Evolutionary conservation across 35 echinoderm and acorn worm species (phyloP), one percentile per base, ranked within the genome.

Genomic region (Heliocidaris tuberculata): DNA sequence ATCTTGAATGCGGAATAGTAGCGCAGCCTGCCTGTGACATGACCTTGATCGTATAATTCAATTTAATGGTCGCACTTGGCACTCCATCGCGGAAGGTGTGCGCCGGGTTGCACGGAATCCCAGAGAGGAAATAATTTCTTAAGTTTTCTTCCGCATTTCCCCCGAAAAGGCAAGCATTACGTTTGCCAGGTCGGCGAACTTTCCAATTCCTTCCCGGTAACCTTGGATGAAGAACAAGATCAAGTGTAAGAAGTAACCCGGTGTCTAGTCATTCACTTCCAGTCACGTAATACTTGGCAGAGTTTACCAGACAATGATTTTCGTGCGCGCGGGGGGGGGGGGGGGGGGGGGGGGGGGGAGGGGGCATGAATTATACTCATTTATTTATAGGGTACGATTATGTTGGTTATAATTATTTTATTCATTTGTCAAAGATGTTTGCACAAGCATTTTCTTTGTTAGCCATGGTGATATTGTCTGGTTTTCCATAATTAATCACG

Each of bases 111-210:
- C 60, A 70, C 60, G 60, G 17, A 70, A 24, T 70, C 17, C 35
- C 60, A 78, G 27, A 71, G 27, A 78, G 65, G 65, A 78, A 78
- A 78, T 78, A 19, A 78, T 78, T 78, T 78, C 65, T 78, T n/a
- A 78, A 19, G 21, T 78, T 78, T 78, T 21, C 31, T 89, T 89
- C 87, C 87, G 87, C 87, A 47, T 89, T 89, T 89, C 87, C 87
- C 16, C 6, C 47, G 87, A 89, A 89, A 47, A 32, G 16, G 31
- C 32, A 24, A 32, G 87, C 24, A 31, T 47, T 35, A 32, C 15
- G 31, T 12, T 30, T 48, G 31, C 87, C 31, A 48, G 87, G 87
- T 89, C 87, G 31, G 47, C 87, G 87, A 89, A 89, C 87, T 89
- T 89, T 89, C 65, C n/a, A 78, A 19, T 78, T 47, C 87, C 87